These are phyloP conservation scores for Helicoverpa zea DNA, from an alignment of 1,140 invertebrate genomes.

Conservation along the genomic window DNA sequence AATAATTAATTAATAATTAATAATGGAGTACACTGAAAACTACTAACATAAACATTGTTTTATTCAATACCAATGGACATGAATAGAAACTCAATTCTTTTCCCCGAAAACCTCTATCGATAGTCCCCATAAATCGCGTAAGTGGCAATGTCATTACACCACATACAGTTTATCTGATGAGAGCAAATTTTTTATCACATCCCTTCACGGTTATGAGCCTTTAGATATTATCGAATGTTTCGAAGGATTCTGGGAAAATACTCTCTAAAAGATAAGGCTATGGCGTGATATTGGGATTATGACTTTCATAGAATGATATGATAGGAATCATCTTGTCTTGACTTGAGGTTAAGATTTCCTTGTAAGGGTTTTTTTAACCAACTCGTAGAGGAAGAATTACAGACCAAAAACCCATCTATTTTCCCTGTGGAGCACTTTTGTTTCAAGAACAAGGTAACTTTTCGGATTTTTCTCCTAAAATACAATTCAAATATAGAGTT, in stretches of 20 bases:
- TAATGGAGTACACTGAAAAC: no score
- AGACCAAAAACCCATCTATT: no score
- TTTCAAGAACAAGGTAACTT: no score
- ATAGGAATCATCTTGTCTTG: background rate
- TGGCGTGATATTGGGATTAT: conserved; percentile 6
- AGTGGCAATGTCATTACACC: conserved; percentile 8
- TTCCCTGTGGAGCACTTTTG: no score
- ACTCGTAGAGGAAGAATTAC: no score
- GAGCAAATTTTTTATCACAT: conserved; percentile 27
- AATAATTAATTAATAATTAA: no score
- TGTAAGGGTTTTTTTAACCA: no score
- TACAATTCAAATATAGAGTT: no score
- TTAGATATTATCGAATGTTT: conserved; percentile 7
- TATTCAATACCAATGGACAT: background rate
- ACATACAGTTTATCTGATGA: conserved; percentile 30
- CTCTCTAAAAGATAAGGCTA: conserved; percentile 9
- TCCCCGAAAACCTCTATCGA: background rate
- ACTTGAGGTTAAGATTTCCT: no score
- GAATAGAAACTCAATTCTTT: background rate
- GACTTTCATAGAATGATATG: background rate
- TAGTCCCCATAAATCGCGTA: conserved; percentile 3
- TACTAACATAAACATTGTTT: no score
- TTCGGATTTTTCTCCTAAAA: no score
- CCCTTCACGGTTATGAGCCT: conserved; percentile 5
- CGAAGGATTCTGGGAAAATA: conserved; percentile 2